These are phyloP conservation scores for Orchesellides sinensis DNA, from an alignment of 2,888 invertebrate genomes.

Conservation along the genomic window DNA sequence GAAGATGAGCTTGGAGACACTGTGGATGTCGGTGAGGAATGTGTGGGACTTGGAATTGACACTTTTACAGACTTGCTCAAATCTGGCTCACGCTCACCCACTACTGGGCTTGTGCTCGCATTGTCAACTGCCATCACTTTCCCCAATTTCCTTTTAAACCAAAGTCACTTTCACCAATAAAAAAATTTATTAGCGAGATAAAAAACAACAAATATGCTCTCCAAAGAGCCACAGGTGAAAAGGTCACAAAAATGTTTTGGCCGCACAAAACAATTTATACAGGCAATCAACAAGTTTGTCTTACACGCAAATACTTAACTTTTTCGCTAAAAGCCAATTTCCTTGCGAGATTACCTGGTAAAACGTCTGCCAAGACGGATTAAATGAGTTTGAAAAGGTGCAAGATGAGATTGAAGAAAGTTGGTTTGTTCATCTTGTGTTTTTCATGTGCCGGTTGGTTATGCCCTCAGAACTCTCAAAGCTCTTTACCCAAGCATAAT, in stretches of 20 bases:
- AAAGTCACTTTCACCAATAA: constrained; percentile 16
- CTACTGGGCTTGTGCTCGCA: constrained; percentile 69
- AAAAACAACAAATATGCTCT: neutral
- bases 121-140: constrained; percentile 73
- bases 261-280: neutral
- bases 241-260: constrained; percentile 9
- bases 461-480: neutral
- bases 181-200: neutral
- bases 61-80: constrained; percentile 59
- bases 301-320: constrained; percentile 8
- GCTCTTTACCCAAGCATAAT: constrained; percentile 8
- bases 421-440: constrained; percentile 56
- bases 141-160: neutral
- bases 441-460: constrained; percentile 52
- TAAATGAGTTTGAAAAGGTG: constrained; percentile 44
- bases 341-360: neutral
- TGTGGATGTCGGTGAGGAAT: constrained; percentile 48
- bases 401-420: constrained; percentile 50
- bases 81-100: constrained; percentile 69
- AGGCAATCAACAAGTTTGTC: constrained; percentile 5
- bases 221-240: neutral
- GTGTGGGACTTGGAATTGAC: constrained; percentile 50
- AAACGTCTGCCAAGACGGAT: constrained; percentile 42
- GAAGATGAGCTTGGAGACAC: constrained; percentile 22
- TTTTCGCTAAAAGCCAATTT: constrained; percentile 55